Conservation (phyloP, 2,797 vertebrate genomes). For the Lithobates pipiens region DNA sequence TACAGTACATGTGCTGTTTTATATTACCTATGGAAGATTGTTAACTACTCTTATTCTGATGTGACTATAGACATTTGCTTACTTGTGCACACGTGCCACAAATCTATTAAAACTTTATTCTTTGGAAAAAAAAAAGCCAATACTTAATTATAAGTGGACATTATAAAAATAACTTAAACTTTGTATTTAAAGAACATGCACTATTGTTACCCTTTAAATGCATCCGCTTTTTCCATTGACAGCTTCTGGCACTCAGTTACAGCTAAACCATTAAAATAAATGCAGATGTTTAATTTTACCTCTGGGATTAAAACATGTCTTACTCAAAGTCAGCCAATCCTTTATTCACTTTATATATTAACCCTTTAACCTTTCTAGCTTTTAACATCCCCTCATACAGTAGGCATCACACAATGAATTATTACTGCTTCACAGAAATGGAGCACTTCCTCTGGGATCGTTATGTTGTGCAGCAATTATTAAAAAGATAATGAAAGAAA, state of each 20-base stretch:
- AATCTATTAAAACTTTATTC: no score
- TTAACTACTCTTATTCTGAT: no score
- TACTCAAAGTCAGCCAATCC: constrained; percentile 17
- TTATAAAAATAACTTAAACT: no score
- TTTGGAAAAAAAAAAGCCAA: no score
- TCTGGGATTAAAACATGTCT: constrained; percentile 25
- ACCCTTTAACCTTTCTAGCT: constrained; percentile 41
- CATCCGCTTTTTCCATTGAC: no score
- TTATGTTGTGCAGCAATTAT: constrained; percentile 51
- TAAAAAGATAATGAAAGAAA: constrained; percentile 58
- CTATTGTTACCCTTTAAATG: no score
- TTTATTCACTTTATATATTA: constrained; percentile 57
- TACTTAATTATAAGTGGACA: no score
- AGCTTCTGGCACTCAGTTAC: neutral
- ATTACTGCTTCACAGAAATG: constrained; percentile 42
- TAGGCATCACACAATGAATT: constrained; percentile 38
- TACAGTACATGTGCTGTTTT: no score
- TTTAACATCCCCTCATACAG: constrained; percentile 13
- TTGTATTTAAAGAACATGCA: no score
- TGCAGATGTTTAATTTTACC: constrained; percentile 38
- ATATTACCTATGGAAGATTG: no score
- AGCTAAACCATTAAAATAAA: constrained; percentile 9
- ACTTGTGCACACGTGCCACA: no score
- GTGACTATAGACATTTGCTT: no score
- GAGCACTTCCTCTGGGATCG: constrained; percentile 43